Percentiles rank a stretch among this genome's conserved stretches.
These are phyloP conservation scores for Scaptomyza tumidula DNA, from an alignment of 2,888 invertebrate species.

Conservation along the genomic window DNA sequence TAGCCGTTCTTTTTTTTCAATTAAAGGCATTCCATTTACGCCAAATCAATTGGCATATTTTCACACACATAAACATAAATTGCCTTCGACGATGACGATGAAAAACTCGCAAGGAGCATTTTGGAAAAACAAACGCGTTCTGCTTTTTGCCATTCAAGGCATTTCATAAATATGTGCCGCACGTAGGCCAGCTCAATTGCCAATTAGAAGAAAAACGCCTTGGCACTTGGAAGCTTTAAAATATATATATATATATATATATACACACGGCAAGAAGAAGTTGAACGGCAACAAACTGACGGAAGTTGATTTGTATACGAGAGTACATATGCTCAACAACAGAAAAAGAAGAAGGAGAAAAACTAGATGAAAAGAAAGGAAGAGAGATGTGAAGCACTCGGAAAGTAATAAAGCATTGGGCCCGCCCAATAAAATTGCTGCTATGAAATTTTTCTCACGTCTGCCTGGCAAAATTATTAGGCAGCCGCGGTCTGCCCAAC, in stretches of 20 bases:
- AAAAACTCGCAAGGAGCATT: conserved; percentile 40
- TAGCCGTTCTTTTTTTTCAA: conserved; percentile 42
- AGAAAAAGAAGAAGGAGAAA: neutral
- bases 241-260: conserved; percentile 35
- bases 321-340: conserved; percentile 28
- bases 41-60: conserved; percentile 71
- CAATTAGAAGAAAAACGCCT: conserved; percentile 75
- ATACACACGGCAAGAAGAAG: conserved; percentile 11
- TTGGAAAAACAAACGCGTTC: conserved; percentile 53
- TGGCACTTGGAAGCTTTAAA: conserved; percentile 60
- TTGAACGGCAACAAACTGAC: conserved; percentile 54
- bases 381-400: conserved; percentile 13
- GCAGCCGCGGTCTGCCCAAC: conserved; percentile 40
- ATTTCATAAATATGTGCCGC: conserved; percentile 73
- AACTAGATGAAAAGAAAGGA: neutral
- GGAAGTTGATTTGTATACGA: conserved; percentile 81
- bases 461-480: conserved; percentile 69
- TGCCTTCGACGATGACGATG: conserved; percentile 45
- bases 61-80: conserved; percentile 77
- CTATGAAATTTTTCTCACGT: conserved; percentile 75
- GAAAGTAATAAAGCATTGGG: conserved; percentile 48
- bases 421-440: conserved; percentile 56
- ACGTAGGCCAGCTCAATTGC: conserved; percentile 81
- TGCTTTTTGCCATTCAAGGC: conserved; percentile 42
- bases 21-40: conserved; percentile 51